Conservation (phyloP, 2,113 vertebrate genomes). For the Saguinus imperator region DNA sequence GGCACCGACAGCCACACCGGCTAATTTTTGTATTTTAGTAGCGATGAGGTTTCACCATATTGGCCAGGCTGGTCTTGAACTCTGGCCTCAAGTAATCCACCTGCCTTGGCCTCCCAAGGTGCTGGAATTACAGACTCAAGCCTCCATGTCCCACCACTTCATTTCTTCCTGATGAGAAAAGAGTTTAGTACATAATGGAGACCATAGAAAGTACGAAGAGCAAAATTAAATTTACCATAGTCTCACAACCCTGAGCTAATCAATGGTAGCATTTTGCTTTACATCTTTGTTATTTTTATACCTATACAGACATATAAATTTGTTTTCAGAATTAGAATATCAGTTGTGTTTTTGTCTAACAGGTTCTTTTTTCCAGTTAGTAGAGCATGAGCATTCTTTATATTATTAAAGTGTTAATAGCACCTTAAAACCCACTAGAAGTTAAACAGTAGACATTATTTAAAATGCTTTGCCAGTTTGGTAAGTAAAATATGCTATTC, state of each 20-base stretch:
- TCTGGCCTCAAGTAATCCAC: too few relatives aligned
- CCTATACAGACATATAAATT: background rate
- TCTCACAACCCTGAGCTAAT: background rate
- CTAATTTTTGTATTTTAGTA: too few relatives aligned
- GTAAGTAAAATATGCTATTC: background rate
- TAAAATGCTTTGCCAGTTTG: conserved; percentile 16
- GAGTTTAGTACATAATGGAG: background rate
- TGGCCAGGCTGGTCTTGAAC: too few relatives aligned
- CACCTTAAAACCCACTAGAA: background rate
- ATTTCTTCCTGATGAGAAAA: conserved; percentile 28
- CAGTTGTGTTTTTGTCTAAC: background rate
- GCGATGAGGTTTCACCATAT: too few relatives aligned
- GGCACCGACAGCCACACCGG: too few relatives aligned
- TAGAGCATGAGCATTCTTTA: background rate
- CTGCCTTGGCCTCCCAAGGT: too few relatives aligned
- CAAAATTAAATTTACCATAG: background rate
- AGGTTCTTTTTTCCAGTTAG: background rate
- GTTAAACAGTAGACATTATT: background rate
- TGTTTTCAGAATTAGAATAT: background rate
- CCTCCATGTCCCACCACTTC: background rate
- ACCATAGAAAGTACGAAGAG: background rate
- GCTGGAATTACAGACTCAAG: too few relatives aligned
- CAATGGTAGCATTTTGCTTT: conserved; percentile 1
- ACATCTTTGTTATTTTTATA: background rate
- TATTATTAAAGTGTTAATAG: background rate